Evolutionary conservation across 2,797 vertebrate species (phyloP), one percentile per base, ranked within the genome.

Genomic region (Tapirus indicus): DNA sequence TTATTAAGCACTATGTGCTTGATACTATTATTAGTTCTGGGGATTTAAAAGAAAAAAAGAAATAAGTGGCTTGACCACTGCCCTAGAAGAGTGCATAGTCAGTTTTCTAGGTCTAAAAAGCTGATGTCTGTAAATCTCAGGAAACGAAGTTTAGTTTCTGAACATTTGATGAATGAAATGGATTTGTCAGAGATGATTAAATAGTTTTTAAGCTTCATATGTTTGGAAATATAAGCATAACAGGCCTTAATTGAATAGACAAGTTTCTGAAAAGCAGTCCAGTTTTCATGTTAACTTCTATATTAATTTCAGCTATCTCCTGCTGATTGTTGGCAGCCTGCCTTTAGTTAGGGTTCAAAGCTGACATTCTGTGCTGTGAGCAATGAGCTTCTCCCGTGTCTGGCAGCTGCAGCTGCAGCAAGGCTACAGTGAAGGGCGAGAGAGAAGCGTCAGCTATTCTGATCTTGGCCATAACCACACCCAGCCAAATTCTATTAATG

Each of bases 271-370:
- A 96, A 97, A 94, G 64, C 79, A 89, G 86, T 79, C 52, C 41
- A 21, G 79, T 97, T 95, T 91, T 93, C 58, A 91, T 91, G 54
- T 92, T 97, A 91, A 87, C 78, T 92, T 91, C 72, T 96, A 12
- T 91, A 86, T 97, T 96, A 91, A 94, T 95, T 93, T 95, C 86
- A 97, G 49, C 78, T 97, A 32, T 95, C 95, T 96, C 85, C 83
- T 96, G 72, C 94, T 91, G 87, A 86, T 96, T 86, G 41, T 38
- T 97, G 95, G 94, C 97, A 95, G 77, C 62, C 83, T 96, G 96
- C 88, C 93, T 86, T 85, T 27, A 72, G 85, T 88, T 91, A 21
- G 47, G 88, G 95, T 77, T 97, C 83, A 96, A 60, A 95, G 78
- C 93, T 86, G 94, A 87, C 69, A 80, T 94, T 93, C 93, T 96